phyloP scores from a whole-genome alignment of 64 coral and sea anemone species.

The Dendrophyllia cribrosa region DNA sequence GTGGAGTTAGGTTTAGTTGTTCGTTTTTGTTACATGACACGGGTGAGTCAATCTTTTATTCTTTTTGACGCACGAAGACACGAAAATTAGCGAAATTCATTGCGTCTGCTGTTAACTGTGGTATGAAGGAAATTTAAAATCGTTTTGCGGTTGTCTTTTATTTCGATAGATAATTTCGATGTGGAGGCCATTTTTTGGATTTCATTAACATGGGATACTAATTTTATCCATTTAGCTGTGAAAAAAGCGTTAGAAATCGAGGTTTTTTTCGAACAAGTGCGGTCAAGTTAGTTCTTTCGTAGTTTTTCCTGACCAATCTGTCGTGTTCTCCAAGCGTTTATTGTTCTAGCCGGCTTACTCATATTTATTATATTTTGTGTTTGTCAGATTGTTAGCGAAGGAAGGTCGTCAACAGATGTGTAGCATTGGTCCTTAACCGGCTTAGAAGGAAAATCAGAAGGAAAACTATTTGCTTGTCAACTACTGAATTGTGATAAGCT shows the following conservation, averaged over 20 bases:
- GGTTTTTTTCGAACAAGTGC: not conserved
- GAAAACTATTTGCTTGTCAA: not conserved
- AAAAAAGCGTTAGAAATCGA: not conserved
- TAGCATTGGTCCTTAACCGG: slow-evolving; percentile 3
- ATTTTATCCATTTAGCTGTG: not conserved
- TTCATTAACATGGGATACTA: slow-evolving; percentile 14
- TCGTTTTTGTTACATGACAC: not conserved
- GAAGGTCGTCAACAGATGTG: slow-evolving; percentile 5
- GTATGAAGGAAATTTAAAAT: slow-evolving; percentile 12
- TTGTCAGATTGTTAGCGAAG: not conserved
- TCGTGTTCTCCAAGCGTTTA: too few species aligned
- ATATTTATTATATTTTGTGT: slow-evolving; percentile 18
- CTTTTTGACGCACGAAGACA: not conserved
- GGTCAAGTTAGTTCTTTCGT: not conserved
- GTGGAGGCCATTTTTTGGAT: slow-evolving; percentile 26
- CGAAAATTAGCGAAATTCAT: not conserved
- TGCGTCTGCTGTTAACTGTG: not conserved
- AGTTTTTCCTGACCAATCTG: not conserved
- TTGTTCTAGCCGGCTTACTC: not conserved
- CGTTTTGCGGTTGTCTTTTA: slow-evolving; percentile 29
- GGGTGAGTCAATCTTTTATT: slow-evolving; percentile 15
- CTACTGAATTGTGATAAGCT: not conserved
- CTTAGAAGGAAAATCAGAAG: not conserved
- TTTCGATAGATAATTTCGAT: slow-evolving; percentile 7
- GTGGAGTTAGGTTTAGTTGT: slow-evolving; percentile 12